Evolutionary conservation across 2,888 invertebrate genomes (phyloP).

Genomic region (Cartodere bifasciata): DNA sequence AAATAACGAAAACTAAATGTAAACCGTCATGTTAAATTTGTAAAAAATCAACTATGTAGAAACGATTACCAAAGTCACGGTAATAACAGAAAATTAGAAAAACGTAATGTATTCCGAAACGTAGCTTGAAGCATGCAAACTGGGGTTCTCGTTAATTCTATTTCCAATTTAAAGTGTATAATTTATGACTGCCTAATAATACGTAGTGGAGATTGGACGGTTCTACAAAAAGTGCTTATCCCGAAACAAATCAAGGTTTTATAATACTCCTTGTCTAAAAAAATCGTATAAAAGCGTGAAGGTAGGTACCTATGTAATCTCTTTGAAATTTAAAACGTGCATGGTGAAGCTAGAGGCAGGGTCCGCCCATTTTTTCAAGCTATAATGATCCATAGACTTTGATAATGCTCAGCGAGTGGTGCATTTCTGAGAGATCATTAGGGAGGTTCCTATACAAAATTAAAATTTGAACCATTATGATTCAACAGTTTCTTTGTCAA

Average conservation of each 20-base stretch:
- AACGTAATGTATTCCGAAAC: no score
- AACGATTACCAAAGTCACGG: no score
- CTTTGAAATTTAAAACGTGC: conserved; percentile 27
- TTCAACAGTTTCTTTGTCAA: no score
- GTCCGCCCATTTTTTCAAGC: conserved; percentile 15
- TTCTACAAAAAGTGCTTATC: conserved; percentile 16
- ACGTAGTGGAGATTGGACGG: conserved; percentile 9
- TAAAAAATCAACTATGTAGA: no score
- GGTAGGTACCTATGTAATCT: conserved; percentile 29
- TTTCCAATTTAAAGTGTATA: conserved; percentile 11
- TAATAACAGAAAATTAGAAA: no score
- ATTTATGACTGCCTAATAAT: conserved; percentile 12
- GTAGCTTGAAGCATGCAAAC: no score
- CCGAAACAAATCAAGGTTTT: conserved; percentile 20
- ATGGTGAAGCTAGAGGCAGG: conserved; percentile 24
- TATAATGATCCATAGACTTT: conserved; percentile 10
- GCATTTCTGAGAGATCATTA: no score
- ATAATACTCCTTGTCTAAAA: conserved; percentile 19
- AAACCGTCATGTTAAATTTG: no score
- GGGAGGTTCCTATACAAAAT: no score
- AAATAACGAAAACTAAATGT: no score
- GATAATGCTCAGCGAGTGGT: background rate
- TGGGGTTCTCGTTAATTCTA: no score
- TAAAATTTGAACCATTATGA: no score
- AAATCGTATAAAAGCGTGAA: conserved; percentile 28